A percentile compares a stretch with the other conserved stretches of the same genome.
Evolutionary conservation across 35 echinoderm and acorn worm species (phyloP).

Genomic region (Ophioderma brevispina): DNA sequence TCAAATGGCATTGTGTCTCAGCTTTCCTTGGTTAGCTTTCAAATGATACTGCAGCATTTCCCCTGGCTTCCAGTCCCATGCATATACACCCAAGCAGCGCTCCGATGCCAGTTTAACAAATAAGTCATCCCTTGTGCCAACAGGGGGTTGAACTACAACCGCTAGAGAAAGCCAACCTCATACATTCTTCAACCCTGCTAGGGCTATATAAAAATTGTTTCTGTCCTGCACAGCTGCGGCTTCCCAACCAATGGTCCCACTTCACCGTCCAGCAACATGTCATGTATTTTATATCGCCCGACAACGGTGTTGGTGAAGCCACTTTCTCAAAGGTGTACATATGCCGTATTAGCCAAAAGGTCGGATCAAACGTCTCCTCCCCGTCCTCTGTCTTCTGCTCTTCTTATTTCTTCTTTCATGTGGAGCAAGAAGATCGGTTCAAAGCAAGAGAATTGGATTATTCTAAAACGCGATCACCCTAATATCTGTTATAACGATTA

Average conservation of each 20-base stretch:
- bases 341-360: slow-evolving; percentile 80
- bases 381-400: slow-evolving; percentile 65
- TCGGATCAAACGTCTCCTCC: slow-evolving; percentile 65
- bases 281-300: slow-evolving; percentile 66
- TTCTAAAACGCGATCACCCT: no score
- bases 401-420: slow-evolving; percentile 94
- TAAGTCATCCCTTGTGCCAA: no score
- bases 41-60: no score
- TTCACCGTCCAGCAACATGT: slow-evolving; percentile 98
- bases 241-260: slow-evolving; percentile 88
- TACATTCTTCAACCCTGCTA: slow-evolving; percentile 79
- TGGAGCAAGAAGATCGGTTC: slow-evolving; percentile 57
- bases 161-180: no score
- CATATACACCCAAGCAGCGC: no score
- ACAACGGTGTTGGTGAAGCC: slow-evolving; percentile 94
- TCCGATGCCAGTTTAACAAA: no score
- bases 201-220: slow-evolving; percentile 80
- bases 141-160: no score
- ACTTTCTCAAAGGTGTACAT: slow-evolving; percentile 99
- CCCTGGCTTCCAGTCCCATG: no score
- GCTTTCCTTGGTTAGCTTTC: no score
- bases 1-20: no score
- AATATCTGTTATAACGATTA: no score
- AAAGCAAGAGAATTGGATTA: no score
- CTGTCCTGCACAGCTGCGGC: slow-evolving; percentile 57